Evolutionary conservation across 1,140 invertebrate species (phyloP).

Genomic region (Gonioctena quinquepunctata): DNA sequence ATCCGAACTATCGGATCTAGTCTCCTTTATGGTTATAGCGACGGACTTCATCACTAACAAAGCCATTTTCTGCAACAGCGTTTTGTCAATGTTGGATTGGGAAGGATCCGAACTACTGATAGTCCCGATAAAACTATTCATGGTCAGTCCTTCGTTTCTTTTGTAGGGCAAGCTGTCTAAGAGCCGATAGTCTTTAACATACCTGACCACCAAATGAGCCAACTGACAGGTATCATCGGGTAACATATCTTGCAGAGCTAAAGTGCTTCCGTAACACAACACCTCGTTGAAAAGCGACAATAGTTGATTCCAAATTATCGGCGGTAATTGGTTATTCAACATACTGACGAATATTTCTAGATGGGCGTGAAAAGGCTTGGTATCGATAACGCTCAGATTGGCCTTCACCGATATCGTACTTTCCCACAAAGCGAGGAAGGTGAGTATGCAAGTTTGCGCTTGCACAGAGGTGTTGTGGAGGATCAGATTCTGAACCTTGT

Average conservation of each 20-base stretch:
- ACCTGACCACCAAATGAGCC: conserved; percentile 81
- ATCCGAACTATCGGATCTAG: conserved; percentile 81
- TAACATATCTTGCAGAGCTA: conserved; percentile 82
- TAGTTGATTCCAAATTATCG: conserved; percentile 82
- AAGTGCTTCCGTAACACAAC: conserved; percentile 84
- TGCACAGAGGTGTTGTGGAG: conserved; percentile 60
- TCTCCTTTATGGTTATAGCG: conserved; percentile 87
- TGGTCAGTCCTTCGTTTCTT: conserved; percentile 45
- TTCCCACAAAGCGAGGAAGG: conserved; percentile 85
- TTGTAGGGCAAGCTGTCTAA: conserved; percentile 69
- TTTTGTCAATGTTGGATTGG: conserved; percentile 64
- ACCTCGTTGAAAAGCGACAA: conserved; percentile 85
- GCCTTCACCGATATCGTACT: conserved; percentile 90
- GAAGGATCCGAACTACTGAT: conserved; percentile 38
- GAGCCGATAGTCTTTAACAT: conserved; percentile 81
- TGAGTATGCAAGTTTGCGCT: conserved; percentile 72
- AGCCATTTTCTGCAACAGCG: conserved; percentile 82
- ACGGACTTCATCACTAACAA: conserved; percentile 84
- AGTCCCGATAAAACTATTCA: conserved; percentile 52
- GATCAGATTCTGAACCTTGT: conserved; percentile 65
- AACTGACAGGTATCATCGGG: conserved; percentile 85
- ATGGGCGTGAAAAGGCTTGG: conserved; percentile 85
- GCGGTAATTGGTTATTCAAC: conserved; percentile 71
- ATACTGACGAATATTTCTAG: conserved; percentile 79
- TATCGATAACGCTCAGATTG: conserved; percentile 85